Evolutionary conservation across 2,888 invertebrate genomes (phyloP).

Genomic region (Lycia hirtaria): DNA sequence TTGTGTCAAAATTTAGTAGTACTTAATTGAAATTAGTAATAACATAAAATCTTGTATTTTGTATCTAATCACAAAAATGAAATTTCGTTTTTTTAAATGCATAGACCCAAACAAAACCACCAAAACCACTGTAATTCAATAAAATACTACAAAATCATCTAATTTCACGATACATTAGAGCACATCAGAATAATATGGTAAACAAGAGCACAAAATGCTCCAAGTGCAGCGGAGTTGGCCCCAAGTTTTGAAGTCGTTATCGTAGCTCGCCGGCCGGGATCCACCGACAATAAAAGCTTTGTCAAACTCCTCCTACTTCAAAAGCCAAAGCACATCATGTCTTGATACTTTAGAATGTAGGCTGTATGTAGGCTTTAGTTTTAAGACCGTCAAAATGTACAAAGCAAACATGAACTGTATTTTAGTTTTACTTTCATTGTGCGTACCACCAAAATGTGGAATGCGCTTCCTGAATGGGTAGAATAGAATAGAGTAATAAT

Average conservation of each 20-base stretch:
- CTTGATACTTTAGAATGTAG: conserved; percentile 8
- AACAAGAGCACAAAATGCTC: conserved; percentile 30
- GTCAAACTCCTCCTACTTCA: conserved; percentile 66
- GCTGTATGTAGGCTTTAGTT: background rate
- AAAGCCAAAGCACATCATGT: conserved; percentile 7
- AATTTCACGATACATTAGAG: conserved; percentile 15
- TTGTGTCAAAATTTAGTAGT: background rate
- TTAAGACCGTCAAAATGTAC: background rate
- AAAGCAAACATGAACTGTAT: too few species aligned
- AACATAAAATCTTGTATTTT: background rate
- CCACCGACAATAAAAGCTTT: conserved; percentile 77
- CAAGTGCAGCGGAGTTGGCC: conserved; percentile 32
- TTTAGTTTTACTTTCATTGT: too few species aligned
- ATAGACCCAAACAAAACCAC: too few species aligned
- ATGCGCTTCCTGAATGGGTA: too few species aligned
- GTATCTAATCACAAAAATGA: too few species aligned
- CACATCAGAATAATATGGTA: conserved; percentile 29
- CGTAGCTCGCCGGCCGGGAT: conserved; percentile 58
- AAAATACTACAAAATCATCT: background rate
- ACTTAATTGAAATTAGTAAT: too few species aligned
- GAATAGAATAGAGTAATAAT: too few species aligned
- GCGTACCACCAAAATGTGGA: too few species aligned
- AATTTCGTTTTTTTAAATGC: too few species aligned
- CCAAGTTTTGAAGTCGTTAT: conserved; percentile 74
- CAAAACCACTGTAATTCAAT: background rate